A percentile compares a stretch with the other conserved stretches of the same genome.
Conservation (phyloP, 2,888 invertebrate species). For the Carcina quercana region DNA sequence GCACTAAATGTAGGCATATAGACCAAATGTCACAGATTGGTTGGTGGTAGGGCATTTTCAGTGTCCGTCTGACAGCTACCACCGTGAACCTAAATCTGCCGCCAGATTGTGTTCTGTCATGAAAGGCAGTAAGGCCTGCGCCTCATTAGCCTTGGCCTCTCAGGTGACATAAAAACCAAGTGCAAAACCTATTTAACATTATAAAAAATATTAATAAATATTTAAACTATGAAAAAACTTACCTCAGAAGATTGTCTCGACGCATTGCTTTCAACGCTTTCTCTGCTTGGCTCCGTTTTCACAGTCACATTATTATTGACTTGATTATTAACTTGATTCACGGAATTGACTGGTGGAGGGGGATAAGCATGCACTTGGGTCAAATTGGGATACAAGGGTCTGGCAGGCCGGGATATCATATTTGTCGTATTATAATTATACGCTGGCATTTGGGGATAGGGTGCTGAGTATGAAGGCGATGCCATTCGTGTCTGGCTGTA, state of each 20-base stretch:
- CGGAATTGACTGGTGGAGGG: conserved; percentile 13
- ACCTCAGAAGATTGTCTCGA: conserved; percentile 51
- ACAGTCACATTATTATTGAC: conserved; percentile 26
- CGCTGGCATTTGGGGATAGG: conserved; percentile 31
- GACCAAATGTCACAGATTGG: too few relatives aligned
- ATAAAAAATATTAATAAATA: too few relatives aligned
- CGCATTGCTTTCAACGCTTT: conserved; percentile 36
- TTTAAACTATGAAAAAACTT: too few relatives aligned
- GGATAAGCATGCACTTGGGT: conserved; percentile 47
- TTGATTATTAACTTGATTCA: conserved; percentile 13
- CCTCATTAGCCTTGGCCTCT: too few relatives aligned
- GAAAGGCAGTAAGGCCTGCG: too few relatives aligned
- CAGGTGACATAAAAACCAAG: too few relatives aligned
- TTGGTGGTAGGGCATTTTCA: too few relatives aligned
- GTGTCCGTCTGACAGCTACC: too few relatives aligned
- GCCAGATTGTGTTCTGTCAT: too few relatives aligned
- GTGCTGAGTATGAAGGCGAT: conserved; percentile 41
- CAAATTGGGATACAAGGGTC: conserved; percentile 52
- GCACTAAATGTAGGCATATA: too few relatives aligned
- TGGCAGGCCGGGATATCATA: conserved; percentile 51
- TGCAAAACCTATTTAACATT: too few relatives aligned
- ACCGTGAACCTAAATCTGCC: too few relatives aligned
- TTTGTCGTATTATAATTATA: conserved; percentile 62
- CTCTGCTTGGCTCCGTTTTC: conserved; percentile 37
- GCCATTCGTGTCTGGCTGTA: conserved; percentile 61